Evolutionary conservation across 2,888 invertebrate genomes (phyloP).

Genomic region (Cybosia mesomella): DNA sequence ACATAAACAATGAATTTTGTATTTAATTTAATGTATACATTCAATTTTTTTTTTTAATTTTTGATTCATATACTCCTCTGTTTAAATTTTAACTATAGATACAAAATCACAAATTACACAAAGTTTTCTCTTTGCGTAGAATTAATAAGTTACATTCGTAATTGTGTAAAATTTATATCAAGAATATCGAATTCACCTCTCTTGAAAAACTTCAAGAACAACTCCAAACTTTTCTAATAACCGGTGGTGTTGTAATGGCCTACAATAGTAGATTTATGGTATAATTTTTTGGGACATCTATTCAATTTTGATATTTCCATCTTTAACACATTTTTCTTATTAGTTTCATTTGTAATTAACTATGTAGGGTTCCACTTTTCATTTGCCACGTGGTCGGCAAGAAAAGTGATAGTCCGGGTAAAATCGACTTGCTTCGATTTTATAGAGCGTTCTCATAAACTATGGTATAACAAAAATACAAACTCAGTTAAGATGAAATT

Average conservation of each 20-base stretch:
- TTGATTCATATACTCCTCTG: background rate
- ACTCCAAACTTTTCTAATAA: background rate
- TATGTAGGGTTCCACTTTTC: background rate
- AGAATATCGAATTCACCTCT: slow-evolving; percentile 3
- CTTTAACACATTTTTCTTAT: background rate
- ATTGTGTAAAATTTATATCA: background rate
- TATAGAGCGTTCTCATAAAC: too few species aligned
- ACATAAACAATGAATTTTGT: background rate
- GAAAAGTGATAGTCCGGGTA: too few species aligned
- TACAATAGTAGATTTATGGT: background rate
- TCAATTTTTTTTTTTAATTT: background rate
- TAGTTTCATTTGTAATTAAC: background rate
- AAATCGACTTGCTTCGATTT: too few species aligned
- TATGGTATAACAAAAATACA: too few species aligned
- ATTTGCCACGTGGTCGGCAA: too few species aligned
- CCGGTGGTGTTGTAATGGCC: background rate
- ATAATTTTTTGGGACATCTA: background rate
- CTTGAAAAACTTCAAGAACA: slow-evolving; percentile 4
- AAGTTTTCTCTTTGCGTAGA: background rate
- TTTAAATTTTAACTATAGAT: background rate
- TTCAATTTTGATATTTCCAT: background rate
- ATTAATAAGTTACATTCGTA: background rate
- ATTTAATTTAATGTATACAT: background rate
- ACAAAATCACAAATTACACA: background rate
- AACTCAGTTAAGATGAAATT: too few species aligned